Percentiles rank a stretch among this genome's conserved stretches.
Evolutionary conservation across 2,797 vertebrate genomes (phyloP).

Genomic region (Momotus momota): DNA sequence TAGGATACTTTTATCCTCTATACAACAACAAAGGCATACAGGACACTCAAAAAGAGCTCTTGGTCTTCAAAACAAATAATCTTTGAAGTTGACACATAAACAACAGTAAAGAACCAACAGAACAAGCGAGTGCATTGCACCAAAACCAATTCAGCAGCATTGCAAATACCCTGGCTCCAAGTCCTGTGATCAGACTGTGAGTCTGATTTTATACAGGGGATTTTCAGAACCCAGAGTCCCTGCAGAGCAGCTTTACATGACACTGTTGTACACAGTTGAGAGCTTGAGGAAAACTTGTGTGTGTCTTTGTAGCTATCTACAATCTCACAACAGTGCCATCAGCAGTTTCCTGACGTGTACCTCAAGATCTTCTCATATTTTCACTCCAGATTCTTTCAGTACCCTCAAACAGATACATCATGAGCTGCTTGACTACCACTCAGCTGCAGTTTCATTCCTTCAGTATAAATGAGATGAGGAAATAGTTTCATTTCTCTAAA

Average conservation of each 20-base stretch:
- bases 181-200: fast-evolving
- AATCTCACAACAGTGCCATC: neutral
- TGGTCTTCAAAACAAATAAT: neutral
- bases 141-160: fast-evolving
- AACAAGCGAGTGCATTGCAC: neutral
- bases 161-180: fast-evolving
- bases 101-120: neutral
- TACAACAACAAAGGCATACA: neutral
- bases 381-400: neutral
- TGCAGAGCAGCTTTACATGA: neutral
- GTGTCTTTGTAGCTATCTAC: neutral
- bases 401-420: neutral
- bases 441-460: neutral
- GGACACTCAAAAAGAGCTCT: neutral
- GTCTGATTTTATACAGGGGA: neutral
- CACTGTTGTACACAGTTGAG: fast-evolving
- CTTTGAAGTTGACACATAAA: fast-evolving
- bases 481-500: constrained; percentile 34
- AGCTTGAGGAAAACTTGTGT: fast-evolving
- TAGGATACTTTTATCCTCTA: fast-evolving
- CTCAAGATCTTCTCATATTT: neutral
- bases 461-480: neutral
- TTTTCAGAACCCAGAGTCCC: neutral
- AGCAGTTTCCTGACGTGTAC: neutral
- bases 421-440: fast-evolving